Evolutionary conservation across 2,888 invertebrate species (phyloP).

Genomic region (Xiphydria camelus): DNA sequence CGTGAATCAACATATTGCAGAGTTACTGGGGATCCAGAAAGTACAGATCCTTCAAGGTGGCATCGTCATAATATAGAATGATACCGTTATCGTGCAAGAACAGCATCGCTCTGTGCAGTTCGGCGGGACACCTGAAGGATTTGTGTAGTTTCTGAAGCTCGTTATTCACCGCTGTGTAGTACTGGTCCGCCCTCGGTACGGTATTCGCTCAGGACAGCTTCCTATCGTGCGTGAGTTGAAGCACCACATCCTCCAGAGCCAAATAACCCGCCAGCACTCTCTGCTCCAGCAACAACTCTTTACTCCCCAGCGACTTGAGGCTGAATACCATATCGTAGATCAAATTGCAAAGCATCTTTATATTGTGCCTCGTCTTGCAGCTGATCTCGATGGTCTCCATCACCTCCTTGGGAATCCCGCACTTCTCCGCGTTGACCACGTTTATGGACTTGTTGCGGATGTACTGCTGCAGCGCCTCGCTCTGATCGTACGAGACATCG

Average conservation of each 20-base stretch:
- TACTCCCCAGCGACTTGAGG: conserved; percentile 86
- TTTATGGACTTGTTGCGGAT: conserved; percentile 88
- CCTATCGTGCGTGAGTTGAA: conserved; percentile 77
- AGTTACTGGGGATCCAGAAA: conserved; percentile 98
- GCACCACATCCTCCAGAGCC: conserved; percentile 90
- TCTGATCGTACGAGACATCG: conserved; percentile 77
- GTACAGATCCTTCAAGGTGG: conserved; percentile 90
- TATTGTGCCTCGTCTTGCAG: conserved; percentile 86
- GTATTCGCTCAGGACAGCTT: conserved; percentile 74
- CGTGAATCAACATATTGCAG: conserved; percentile 95
- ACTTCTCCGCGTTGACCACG: conserved; percentile 93
- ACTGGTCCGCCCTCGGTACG: conserved; percentile 81
- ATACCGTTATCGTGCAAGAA: conserved; percentile 99
- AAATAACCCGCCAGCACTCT: conserved; percentile 95
- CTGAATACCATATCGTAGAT: conserved; percentile 94
- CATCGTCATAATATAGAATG: conserved; percentile 91
- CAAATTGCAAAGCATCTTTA: conserved; percentile 84
- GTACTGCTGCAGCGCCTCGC: conserved; percentile 84
- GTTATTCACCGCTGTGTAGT: conserved; percentile 56
- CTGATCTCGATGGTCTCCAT: conserved; percentile 91
- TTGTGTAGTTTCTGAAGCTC: conserved; percentile 70
- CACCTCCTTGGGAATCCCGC: conserved; percentile 91
- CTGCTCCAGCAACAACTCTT: conserved; percentile 88
- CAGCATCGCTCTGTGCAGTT: conserved; percentile 92
- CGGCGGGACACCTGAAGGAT: conserved; percentile 84